phyloP scores from a whole-genome alignment of 2,113 vertebrate species.

The Peromyscus polionotus region DNA sequence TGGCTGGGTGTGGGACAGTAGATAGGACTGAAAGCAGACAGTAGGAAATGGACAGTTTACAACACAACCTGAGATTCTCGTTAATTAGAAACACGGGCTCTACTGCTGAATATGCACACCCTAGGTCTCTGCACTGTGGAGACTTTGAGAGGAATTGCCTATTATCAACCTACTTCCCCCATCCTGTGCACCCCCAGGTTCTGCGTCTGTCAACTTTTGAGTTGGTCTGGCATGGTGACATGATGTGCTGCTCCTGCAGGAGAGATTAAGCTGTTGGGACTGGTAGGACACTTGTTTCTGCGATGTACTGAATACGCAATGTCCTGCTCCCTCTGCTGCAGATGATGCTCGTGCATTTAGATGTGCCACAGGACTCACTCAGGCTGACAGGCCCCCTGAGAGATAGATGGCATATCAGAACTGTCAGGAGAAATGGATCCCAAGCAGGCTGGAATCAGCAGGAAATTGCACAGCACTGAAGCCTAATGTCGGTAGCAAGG shows the following conservation, averaged over 20 bases:
- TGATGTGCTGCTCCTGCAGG: conserved; percentile 1
- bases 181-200: neutral
- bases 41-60: neutral
- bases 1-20: neutral
- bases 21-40: conserved; percentile 27
- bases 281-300: conserved; percentile 41
- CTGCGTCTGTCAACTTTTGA: neutral
- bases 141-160: neutral
- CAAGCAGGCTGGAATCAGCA: neutral
- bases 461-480: neutral
- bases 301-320: conserved; percentile 18
- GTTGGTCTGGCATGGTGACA: conserved; percentile 37
- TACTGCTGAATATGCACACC: neutral
- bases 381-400: neutral
- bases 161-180: neutral
- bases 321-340: conserved; percentile 43
- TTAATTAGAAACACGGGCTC: neutral
- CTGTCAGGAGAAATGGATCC: conserved; percentile 40
- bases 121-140: neutral
- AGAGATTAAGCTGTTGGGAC: conserved; percentile 30
- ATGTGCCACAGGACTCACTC: neutral
- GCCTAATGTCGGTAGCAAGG: neutral
- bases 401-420: conserved; percentile 1
- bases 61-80: neutral
- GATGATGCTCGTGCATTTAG: conserved; percentile 34